Base-by-base conservation (phyloP, 2,113 vertebrate genomes). In the Atherinomorus stipes region DNA sequence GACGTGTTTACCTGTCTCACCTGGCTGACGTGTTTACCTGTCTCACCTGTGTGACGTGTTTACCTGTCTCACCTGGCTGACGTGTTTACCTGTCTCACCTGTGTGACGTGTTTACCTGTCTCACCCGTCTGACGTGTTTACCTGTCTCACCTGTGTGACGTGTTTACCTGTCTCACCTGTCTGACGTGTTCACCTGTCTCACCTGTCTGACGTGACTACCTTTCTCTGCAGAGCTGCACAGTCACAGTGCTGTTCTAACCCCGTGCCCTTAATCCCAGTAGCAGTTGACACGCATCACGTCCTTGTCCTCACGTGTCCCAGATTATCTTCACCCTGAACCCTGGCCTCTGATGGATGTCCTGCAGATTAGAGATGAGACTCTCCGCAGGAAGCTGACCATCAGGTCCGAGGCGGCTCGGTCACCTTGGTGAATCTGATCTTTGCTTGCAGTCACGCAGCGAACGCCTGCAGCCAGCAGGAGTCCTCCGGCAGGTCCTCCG, bases 161-260 rank as follows among this genome's bases (percentile, higher is more conserved):
- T n/a, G n/a, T n/a, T n/a, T n/a, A n/a, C n/a, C n/a, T n/a, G n/a
- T n/a, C n/a, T n/a, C n/a, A n/a, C n/a, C n/a, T n/a, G n/a, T n/a
- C n/a, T n/a, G n/a, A n/a, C n/a, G n/a, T n/a, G n/a, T n/a, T n/a
- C n/a, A n/a, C n/a, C n/a, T n/a, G n/a, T n/a, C n/a, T 61, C 62
- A 63, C 56, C 80, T 78, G 80, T 76, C 78, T 79, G 75, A 81
- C 84, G 74, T 4, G 2, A 71, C 76, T 78, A 85, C 76, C 66
- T 59, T 11, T 50, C 0, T 28, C 56, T 62, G 50, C 74, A 70
- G 68, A 84, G 68, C 68, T 45, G 66, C 31, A 37, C 12, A 8
- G 26, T 58, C 69, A 69, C 75, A 57, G 50, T 34, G 49, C 58
- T 40, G 19, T 49, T 60, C 64, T 81, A 67, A 83, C 84, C 79